Percentiles rank a stretch among this genome's conserved stretches.
Conservation (phyloP, 1,140 invertebrate species). For the Drosophila nigromelanica region DNA sequence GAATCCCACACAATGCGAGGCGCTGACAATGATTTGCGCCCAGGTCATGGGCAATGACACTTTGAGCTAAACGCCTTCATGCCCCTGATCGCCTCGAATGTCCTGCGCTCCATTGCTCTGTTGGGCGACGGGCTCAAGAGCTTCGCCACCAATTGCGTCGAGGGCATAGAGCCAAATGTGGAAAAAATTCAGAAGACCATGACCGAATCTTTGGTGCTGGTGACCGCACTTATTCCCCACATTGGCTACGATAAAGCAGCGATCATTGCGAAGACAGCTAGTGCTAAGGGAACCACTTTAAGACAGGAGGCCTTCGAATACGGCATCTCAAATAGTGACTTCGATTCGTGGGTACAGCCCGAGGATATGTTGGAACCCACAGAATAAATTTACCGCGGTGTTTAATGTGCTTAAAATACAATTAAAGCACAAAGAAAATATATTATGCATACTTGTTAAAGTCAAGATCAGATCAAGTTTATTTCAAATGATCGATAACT, state of each 20-base stretch:
- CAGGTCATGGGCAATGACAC: conserved; percentile 99
- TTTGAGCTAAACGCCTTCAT: conserved; percentile 99
- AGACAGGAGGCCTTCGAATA: conserved; percentile 95
- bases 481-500: too few species aligned
- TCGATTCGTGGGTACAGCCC: conserved; percentile 95
- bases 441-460: too few species aligned
- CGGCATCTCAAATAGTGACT: conserved; percentile 93
- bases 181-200: conserved; percentile 90
- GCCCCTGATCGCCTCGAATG: conserved; percentile 97
- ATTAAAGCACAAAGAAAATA: neutral
- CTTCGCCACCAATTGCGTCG: conserved; percentile 97
- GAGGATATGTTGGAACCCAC: conserved; percentile 97
- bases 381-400: neutral
- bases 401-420: neutral
- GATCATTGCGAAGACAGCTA: conserved; percentile 97
- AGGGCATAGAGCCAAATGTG: conserved; percentile 94
- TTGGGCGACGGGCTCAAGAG: conserved; percentile 92
- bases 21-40: conserved; percentile 98
- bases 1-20: conserved; percentile 99
- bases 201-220: conserved; percentile 97
- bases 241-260: conserved; percentile 99
- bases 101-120: conserved; percentile 94
- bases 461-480: too few species aligned
- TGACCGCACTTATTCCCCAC: conserved; percentile 98
- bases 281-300: conserved; percentile 95